A percentile compares a stretch with the other conserved stretches of the same genome.
These are phyloP conservation scores for Phlogophora meticulosa DNA, from an alignment of 2,888 invertebrate species.

Conservation along the genomic window DNA sequence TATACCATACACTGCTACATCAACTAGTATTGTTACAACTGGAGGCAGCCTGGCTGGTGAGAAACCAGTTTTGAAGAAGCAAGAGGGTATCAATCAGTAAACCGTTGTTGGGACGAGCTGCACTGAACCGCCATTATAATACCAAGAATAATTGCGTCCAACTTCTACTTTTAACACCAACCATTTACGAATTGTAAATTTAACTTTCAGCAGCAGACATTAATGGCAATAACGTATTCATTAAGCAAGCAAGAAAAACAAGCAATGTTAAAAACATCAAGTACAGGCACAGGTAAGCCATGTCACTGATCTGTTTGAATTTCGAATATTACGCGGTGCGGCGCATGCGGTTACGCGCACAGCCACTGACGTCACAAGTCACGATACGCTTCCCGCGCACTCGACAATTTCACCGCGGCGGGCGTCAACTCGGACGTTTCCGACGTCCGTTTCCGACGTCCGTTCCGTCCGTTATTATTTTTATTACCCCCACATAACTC, in stretches of 20 bases:
- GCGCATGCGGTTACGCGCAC: constrained; percentile 49
- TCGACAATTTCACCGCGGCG: constrained; percentile 69
- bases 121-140: too few relatives aligned
- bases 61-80: too few relatives aligned
- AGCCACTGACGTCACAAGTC: constrained; percentile 61
- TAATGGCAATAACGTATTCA: neutral
- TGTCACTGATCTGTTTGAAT: constrained; percentile 34
- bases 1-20: too few relatives aligned
- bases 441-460: constrained; percentile 71
- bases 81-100: too few relatives aligned
- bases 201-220: neutral
- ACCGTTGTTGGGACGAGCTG: too few relatives aligned
- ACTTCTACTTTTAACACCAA: too few relatives aligned
- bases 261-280: neutral
- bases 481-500: constrained; percentile 71
- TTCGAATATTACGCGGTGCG: constrained; percentile 31
- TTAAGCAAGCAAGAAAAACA: neutral
- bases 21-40: too few relatives aligned
- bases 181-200: neutral
- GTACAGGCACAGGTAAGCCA: constrained; percentile 10
- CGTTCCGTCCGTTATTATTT: constrained; percentile 75
- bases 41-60: too few relatives aligned
- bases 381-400: constrained; percentile 65
- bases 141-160: too few relatives aligned
- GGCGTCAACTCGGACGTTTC: constrained; percentile 75